phyloP scores from a whole-genome alignment of 2,113 vertebrate genomes.

The Tamias sibiricus region DNA sequence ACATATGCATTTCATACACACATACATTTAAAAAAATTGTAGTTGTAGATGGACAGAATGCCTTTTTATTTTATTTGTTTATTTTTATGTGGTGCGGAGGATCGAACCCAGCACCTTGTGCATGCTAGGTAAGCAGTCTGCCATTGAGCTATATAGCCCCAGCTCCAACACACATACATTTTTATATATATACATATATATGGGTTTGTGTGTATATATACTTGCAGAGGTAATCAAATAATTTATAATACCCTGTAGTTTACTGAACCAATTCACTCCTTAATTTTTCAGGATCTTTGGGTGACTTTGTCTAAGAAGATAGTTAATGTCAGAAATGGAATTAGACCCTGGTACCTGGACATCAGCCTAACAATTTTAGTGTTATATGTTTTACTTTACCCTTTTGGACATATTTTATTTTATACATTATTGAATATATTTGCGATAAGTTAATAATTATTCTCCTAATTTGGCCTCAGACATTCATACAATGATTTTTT shows the following conservation, averaged over 20 bases:
- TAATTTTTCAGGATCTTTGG: constrained; percentile 3
- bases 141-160: too few species aligned
- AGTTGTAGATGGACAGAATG: too few species aligned
- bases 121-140: too few species aligned
- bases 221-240: not conserved
- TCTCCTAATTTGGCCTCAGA: not conserved
- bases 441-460: not conserved
- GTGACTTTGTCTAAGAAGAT: not conserved
- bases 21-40: too few species aligned
- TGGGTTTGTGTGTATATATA: not conserved
- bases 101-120: too few species aligned
- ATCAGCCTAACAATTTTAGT: too few species aligned
- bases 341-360: not conserved
- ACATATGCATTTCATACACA: too few species aligned
- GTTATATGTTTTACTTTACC: not conserved
- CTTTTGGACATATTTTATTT: not conserved
- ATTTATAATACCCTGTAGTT: not conserved
- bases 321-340: not conserved
- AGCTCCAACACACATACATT: too few species aligned
- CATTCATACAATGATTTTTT: not conserved
- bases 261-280: not conserved
- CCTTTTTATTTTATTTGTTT: too few species aligned
- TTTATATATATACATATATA: too few species aligned
- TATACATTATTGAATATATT: not conserved
- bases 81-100: too few species aligned